phyloP scores from a whole-genome alignment of 2,113 vertebrate genomes.

The Danionella cerebrum region DNA sequence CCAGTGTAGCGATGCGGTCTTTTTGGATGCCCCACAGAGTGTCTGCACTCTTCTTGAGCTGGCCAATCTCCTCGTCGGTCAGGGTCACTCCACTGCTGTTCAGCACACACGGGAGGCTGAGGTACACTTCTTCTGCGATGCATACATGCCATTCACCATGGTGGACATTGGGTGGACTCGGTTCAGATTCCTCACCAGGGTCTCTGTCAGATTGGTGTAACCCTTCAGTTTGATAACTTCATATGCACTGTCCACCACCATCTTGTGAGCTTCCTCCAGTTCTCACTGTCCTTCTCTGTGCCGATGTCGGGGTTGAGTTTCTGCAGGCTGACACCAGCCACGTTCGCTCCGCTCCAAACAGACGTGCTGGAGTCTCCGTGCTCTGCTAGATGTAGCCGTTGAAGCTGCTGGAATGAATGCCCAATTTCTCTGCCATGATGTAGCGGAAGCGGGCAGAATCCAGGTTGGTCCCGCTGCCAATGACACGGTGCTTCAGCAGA shows the following conservation, averaged over 20 bases:
- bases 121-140: conserved; percentile 86
- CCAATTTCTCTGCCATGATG: conserved; percentile 84
- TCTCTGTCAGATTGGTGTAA: conserved; percentile 90
- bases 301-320: conserved; percentile 86
- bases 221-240: conserved; percentile 96
- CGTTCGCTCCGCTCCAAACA: conserved; percentile 91
- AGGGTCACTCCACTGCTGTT: conserved; percentile 80
- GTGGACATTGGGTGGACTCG: conserved; percentile 89
- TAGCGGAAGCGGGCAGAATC: conserved; percentile 92
- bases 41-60: conserved; percentile 83
- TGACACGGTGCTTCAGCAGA: conserved; percentile 87
- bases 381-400: conserved; percentile 96
- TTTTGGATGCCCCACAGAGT: conserved; percentile 93
- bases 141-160: conserved; percentile 89
- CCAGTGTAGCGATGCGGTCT: no score
- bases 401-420: conserved; percentile 84
- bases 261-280: conserved; percentile 89
- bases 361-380: conserved; percentile 95
- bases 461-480: conserved; percentile 95
- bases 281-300: conserved; percentile 74
- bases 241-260: conserved; percentile 93
- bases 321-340: conserved; percentile 88
- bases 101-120: conserved; percentile 87
- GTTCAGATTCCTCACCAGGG: conserved; percentile 82
- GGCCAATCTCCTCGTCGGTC: conserved; percentile 75